Base-by-base conservation (phyloP, 2,797 vertebrate genomes). In the Xenopus petersii region DNA sequence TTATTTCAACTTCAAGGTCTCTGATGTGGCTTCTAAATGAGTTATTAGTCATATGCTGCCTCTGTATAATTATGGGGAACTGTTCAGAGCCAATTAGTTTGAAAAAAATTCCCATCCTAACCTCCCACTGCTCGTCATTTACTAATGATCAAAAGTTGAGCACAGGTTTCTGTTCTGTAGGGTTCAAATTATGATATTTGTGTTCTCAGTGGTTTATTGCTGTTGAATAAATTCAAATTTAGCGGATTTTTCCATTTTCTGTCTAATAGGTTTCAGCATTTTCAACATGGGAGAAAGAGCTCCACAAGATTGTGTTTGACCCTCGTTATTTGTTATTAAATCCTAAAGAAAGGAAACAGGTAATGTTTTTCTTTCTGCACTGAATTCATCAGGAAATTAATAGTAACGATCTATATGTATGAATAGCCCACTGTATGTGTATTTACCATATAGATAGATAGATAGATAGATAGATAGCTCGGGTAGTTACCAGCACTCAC, bases 251-350 rank as follows among this genome's bases (percentile, higher is more conserved):
- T 30, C 67, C 74, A 82, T 82, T 80, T 17, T 26, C 60, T 13
- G 12, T 10, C 21, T 12, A 47, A 64, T 87, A 99, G 98, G 98
- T 99, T 65, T 99, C 98, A 67, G 98, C 98, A 11, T 99, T 99
- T 90, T 99, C 98, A 68, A 99, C 98, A 0, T 99, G 98, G 98
- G 98, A 99, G 88, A 99, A 99, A 71, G 97, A 99, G 84, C 93
- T 99, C 68, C 98, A 99, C 86, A 99, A 99, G 91, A 98, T 98
- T 68, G 98, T 99, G 78, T 99, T 99, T 86, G 98, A 99, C 85
- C 97, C 98, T 79, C 95, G 98, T n/a, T 99, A 99, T 81, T 93
- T 99, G 82, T 92, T 99, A 78, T 95, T 99, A 59, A 99, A 97
- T 86, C 96, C 97, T 0, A 99, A 99, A 87, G 98, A 99, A 84